phyloP scores from a whole-genome alignment of 2,888 invertebrate genomes.

The Cheilosia soror region DNA sequence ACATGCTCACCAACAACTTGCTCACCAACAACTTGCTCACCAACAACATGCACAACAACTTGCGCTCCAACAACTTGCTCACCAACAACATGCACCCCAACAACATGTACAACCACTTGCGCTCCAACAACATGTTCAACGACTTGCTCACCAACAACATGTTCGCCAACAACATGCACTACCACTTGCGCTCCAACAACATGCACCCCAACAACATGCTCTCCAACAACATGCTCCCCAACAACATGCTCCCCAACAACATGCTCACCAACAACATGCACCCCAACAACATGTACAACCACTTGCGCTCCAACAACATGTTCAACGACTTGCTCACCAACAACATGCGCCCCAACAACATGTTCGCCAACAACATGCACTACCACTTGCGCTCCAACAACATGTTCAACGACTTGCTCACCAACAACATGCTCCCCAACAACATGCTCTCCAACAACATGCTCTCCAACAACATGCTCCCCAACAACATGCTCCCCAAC shows the following conservation, averaged over 20 bases:
- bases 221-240: constrained; percentile 1
- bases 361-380: not conserved
- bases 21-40: not conserved
- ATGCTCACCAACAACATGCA: too few species aligned
- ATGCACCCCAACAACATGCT: not conserved
- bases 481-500: constrained; percentile 3
- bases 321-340: not conserved
- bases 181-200: not conserved
- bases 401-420: constrained; percentile 15
- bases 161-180: not conserved
- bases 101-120: not conserved
- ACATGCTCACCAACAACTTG: not conserved
- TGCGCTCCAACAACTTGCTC: constrained; percentile 42
- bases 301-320: constrained; percentile 11
- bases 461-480: not conserved
- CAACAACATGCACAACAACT: constrained; percentile 6
- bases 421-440: constrained; percentile 16
- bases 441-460: not conserved
- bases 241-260: not conserved
- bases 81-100: too few species aligned
- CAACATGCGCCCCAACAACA: not conserved
- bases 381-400: not conserved
- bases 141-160: not conserved
- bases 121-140: not conserved
- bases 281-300: not conserved